Percentiles rank a stretch among this genome's conserved stretches.
Conservation (phyloP, 2,888 invertebrate species). For the Cosmopolites sordidus region DNA sequence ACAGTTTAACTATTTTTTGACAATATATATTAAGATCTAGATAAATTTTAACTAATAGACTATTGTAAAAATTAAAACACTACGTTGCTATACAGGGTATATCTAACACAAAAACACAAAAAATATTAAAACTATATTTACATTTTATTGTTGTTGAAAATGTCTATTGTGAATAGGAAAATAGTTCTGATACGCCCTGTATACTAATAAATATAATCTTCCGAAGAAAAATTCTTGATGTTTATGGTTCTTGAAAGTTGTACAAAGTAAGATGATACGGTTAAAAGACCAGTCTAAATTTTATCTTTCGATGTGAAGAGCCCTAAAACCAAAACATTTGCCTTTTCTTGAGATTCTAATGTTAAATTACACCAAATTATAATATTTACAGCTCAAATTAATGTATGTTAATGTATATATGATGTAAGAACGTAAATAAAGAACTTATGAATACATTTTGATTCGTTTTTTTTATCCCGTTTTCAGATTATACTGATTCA, state of each 20-base stretch:
- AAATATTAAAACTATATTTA: no score
- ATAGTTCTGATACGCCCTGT: conserved; percentile 10
- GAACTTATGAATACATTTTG: no score
- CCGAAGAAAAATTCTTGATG: no score
- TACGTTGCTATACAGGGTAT: conserved; percentile 4
- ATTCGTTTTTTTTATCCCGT: no score
- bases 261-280: no score
- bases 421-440: background rate
- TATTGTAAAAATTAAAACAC: conserved; percentile 1
- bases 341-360: background rate
- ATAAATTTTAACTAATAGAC: background rate
- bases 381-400: background rate
- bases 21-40: background rate
- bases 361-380: background rate
- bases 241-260: no score
- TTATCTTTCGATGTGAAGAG: no score
- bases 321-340: no score
- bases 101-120: background rate
- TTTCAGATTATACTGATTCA: no score
- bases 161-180: background rate
- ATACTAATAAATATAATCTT: conserved; percentile 3
- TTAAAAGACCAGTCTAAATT: no score
- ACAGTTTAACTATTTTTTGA: no score
- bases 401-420: background rate
- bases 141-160: no score